Evolutionary conservation across 2,888 invertebrate genomes (phyloP), one percentile per base, ranked within the genome.

Genomic region (Parnassius apollo): DNA sequence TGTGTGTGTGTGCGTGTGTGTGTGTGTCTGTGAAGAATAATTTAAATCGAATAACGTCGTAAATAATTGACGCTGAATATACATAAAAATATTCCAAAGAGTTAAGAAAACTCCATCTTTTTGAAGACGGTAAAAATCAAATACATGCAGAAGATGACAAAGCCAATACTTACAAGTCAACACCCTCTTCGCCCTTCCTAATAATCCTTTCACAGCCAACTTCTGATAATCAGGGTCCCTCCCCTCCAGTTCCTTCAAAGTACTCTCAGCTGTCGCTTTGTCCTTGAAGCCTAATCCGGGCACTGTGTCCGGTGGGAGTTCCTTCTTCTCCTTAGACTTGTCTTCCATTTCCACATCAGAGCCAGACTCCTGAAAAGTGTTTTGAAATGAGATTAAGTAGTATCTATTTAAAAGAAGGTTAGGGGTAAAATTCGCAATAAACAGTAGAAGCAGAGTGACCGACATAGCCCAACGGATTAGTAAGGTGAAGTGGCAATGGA

Each of bases 231-330:
- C 95, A 0, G 96, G 94, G 85, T 96, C 96, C 11, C 96, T 86
- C 0, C 95, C 96, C 69, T 95, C 93, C 66, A 96, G 83, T 80
- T 80, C 87, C 56, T 73, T 70, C 8, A 96, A 83, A 0, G 96
- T 95, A 59, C 93, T 93, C 68, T 93, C 85, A 0, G 96, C 96
- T 1, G 95, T 93, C n/a, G 93, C 94, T 77, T 69, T 58, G 79
- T 96, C 96, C 79, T 96, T 96, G 82, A 96, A 96, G 25, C 96
- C 95, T 42, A 96, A 91, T 0, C 95, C 95, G 7, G 94, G 94
- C 50, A 96, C 95, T 0, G 94, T 94, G 74, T 95, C 95, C 0
- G 88, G 63, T 0, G 89, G 84, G 0, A 81, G 73, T 1, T 78
- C 77, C 51, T 78, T 80, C 70, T 73, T 72, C 45, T 61, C 60